Base-by-base conservation (phyloP, 1,140 invertebrate species). In the Hyles vespertilio region DNA sequence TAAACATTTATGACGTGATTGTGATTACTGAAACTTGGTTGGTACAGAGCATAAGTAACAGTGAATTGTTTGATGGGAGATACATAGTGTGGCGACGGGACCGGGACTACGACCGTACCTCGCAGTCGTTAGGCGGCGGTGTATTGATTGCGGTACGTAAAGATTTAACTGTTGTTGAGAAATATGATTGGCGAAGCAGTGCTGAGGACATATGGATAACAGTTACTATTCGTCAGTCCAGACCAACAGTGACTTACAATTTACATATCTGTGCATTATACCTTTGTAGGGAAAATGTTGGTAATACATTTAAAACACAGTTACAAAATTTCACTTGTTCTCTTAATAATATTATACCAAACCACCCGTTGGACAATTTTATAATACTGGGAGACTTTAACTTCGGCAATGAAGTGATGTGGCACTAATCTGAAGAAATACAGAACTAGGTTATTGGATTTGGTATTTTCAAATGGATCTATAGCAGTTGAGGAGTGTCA, bases 191-290 rank as follows among this genome's bases (percentile, higher is more conserved):
- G 57, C n/a, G 57, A 8, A 56, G 52, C 36, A 47, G 59, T 11
- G 65, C 65, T 6, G 60, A 67, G 33, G 60, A 63, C 9, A 53
- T 67, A 8, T 67, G 59, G 65, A 49, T 67, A 11, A 45, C 60
- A 0, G 3, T 67, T 32, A 53, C 44, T 33, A 5, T 57, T 9
- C 56, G 54, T 36, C 56, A 36, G 12, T 59, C 57, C 46, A 10
- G 11, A 53, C 43, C 43, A 3, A 8, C 32, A 0, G 32, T 43
- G 4, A 47, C 11, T 5, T 48, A 46, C 32, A 68, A 61, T 32
- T 11, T 64, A 32, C 59, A 59, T 51, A 49, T 68, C 3, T 63
- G 65, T 33, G 53, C 58, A 3, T 8, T 68, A n/a, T 68, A 68
- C 46, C 47, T 68, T 11, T 68, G 58, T 49, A 52, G 58, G 2